A percentile compares a stretch with the other conserved stretches of the same genome.
Evolutionary conservation across 2,113 vertebrate genomes (phyloP).

Genomic region (Muntiacus muntjak): DNA sequence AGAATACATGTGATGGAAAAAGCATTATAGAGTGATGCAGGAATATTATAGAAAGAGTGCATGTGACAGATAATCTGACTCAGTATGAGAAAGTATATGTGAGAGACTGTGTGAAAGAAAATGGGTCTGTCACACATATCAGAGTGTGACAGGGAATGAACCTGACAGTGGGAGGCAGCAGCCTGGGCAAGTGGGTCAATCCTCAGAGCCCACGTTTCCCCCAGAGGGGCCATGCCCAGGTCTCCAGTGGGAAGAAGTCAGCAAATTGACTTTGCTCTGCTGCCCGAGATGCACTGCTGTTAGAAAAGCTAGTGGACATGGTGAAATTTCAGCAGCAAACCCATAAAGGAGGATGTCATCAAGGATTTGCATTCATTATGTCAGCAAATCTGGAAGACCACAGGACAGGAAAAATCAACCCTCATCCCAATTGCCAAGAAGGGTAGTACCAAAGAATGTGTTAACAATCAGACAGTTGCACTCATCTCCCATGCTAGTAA

Average conservation of each 20-base stretch:
- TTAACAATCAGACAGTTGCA: too few species aligned
- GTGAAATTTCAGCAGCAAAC: too few species aligned
- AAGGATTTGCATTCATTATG: too few species aligned
- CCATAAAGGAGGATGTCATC: too few species aligned
- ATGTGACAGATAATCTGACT: background rate
- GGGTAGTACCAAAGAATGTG: too few species aligned
- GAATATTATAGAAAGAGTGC: background rate
- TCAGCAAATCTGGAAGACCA: too few species aligned
- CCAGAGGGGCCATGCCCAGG: background rate
- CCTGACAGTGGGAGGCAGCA: background rate
- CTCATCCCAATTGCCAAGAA: too few species aligned
- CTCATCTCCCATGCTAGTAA: too few species aligned
- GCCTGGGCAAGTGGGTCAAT: background rate
- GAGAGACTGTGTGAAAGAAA: background rate
- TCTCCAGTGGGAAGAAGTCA: background rate
- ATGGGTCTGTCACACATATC: background rate
- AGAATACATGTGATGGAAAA: background rate
- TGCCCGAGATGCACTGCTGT: background rate
- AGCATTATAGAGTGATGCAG: background rate
- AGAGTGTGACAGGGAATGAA: background rate
- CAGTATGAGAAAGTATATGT: background rate
- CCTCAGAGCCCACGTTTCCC: background rate
- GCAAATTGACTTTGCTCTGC: background rate
- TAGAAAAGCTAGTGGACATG: background rate
- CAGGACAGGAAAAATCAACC: too few species aligned